These are phyloP conservation scores for Silurus aristotelis DNA, from an alignment of 2,797 vertebrate genomes.

Conservation along the genomic window DNA sequence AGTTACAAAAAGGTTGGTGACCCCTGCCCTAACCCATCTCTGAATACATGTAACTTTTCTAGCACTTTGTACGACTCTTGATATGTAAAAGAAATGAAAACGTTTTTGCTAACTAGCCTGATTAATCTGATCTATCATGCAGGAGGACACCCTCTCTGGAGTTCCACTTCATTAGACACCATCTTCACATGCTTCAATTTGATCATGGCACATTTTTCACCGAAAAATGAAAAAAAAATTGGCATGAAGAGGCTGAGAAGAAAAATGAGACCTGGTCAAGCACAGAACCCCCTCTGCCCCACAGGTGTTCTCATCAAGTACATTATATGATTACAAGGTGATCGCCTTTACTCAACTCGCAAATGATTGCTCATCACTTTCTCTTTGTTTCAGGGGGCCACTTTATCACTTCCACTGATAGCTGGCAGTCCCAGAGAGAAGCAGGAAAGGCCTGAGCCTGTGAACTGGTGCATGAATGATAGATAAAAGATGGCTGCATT, in stretches of 20 bases:
- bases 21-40: too few species aligned
- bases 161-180: constrained; percentile 13
- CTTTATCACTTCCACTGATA: constrained; percentile 55
- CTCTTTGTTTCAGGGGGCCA: constrained; percentile 33
- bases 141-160: not conserved
- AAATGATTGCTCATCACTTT: constrained; percentile 47
- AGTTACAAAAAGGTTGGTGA: too few species aligned
- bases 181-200: constrained; percentile 31
- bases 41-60: not conserved
- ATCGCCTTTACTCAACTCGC: constrained; percentile 42
- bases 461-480: constrained; percentile 57
- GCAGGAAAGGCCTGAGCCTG: constrained; percentile 34
- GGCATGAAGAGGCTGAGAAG: constrained; percentile 53
- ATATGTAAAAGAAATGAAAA: not conserved
- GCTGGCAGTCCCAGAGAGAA: constrained; percentile 44
- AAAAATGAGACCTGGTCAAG: constrained; percentile 44
- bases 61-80: not conserved
- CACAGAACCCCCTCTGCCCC: constrained; percentile 43
- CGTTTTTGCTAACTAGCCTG: not conserved
- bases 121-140: not conserved
- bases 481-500: constrained; percentile 49
- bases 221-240: constrained; percentile 17
- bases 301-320: constrained; percentile 57
- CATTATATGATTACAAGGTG: constrained; percentile 58
- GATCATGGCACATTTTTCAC: constrained; percentile 43